A percentile compares a stretch with the other conserved stretches of the same genome.
phyloP scores from a whole-genome alignment of 2,888 invertebrate genomes.

The Toxonevra muliebris region DNA sequence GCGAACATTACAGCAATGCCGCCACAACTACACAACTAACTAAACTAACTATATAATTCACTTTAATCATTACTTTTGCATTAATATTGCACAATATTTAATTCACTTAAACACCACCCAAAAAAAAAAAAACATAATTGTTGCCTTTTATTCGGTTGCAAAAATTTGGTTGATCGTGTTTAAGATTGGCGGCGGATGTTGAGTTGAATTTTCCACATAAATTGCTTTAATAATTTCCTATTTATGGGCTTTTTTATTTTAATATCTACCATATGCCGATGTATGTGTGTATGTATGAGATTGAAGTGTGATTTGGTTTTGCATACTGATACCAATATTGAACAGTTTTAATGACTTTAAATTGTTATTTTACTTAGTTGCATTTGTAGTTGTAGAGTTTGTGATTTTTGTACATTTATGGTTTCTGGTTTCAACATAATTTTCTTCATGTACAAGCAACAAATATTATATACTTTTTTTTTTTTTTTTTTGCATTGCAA shows the following conservation, averaged over 20 bases:
- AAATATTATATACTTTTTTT: too few relatives aligned
- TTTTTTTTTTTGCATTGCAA: too few relatives aligned
- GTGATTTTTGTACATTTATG: too few relatives aligned
- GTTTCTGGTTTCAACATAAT: too few relatives aligned
- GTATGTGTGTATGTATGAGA: slow-evolving; percentile 1
- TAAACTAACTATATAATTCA: background rate
- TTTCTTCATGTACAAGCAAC: too few relatives aligned
- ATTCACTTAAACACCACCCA: slow-evolving; percentile 52
- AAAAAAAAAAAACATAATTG: slow-evolving; percentile 35
- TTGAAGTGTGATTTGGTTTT: background rate
- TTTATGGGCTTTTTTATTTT: background rate
- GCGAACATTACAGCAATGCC: background rate
- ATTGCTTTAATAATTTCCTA: slow-evolving; percentile 54
- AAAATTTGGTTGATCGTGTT: slow-evolving; percentile 16
- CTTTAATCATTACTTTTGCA: background rate
- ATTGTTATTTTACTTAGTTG: too few relatives aligned
- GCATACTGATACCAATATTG: too few relatives aligned
- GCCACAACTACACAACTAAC: background rate
- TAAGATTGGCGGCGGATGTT: slow-evolving; percentile 17
- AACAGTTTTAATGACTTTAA: too few relatives aligned
- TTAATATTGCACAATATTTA: slow-evolving; percentile 50
- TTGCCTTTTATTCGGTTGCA: background rate
- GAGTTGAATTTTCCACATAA: slow-evolving; percentile 12
- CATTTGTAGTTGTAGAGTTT: too few relatives aligned
- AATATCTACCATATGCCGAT: background rate